Evolutionary conservation across 2,113 vertebrate genomes (phyloP), one percentile per base, ranked within the genome.

Genomic region (Crocuta crocuta): DNA sequence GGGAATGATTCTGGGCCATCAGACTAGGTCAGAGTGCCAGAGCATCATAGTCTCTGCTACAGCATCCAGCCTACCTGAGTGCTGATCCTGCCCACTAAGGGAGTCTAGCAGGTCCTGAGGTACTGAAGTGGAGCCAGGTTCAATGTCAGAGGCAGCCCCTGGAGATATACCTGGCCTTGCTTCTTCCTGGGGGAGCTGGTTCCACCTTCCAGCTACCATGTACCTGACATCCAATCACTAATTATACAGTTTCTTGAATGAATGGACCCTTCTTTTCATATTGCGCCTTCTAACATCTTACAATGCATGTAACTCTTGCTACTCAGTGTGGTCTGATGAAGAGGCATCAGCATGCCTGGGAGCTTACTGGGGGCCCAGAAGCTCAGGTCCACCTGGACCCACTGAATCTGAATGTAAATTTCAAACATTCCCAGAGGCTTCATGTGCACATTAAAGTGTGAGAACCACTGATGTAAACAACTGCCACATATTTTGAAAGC

Each of bases 51-150:
- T 73, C 4, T 68, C 17, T 26, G 0, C 8, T 50, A 28, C 45
- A 89, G 28, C 17, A 0, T 48, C 68, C 71, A 53, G 5, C 4
- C 4, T 93, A 4, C 53, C 6, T 0, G 0, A n/a, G 11, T 21
- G 16, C 61, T 55, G 31, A 78, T 24, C 26, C 71, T 85, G 13
- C 43, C 21, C 21, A 43, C 4, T 39, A 1, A 0, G 0, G 66
- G 7, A 45, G 50, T 43, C 31, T 43, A 91, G 45, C 2, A 28
- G 61, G 5, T 15, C 19, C 10, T 0, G 5, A 76, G 16, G n/a
- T 1, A 31, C 74, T 35, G 19, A 61, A 33, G 39, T 13, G 2
- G 15, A 93, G 78, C 21, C 39, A 85, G 31, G 23, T 73, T 80
- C 10, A 3, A 58, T 9, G 31, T 2, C 63, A 53, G 35, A 89